Percentiles rank a stretch among this genome's conserved stretches.
These are phyloP conservation scores for Dysdera silvatica DNA, from an alignment of 1,140 invertebrate species.

Conservation along the genomic window DNA sequence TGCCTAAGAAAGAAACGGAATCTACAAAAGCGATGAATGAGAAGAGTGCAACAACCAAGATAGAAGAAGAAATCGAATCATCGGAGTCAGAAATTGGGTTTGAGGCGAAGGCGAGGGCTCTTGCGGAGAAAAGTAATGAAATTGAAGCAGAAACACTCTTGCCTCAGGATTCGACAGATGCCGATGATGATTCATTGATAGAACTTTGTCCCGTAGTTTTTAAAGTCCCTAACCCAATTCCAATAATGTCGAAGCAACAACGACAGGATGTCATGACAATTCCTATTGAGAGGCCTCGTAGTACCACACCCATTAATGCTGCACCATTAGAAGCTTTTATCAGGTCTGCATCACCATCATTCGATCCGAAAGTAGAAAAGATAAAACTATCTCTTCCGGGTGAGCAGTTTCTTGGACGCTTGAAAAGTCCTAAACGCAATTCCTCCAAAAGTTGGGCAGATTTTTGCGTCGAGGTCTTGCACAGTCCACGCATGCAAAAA, in stretches of 20 bases:
- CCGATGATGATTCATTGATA: constrained; percentile 29
- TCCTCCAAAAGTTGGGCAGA: constrained; percentile 54
- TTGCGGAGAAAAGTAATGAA: constrained; percentile 20
- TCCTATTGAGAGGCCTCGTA: constrained; percentile 73
- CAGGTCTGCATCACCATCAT: constrained; percentile 32
- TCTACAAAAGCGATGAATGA: not conserved
- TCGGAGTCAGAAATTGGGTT: constrained; percentile 24
- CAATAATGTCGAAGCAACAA: constrained; percentile 65
- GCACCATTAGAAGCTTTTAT: constrained; percentile 66
- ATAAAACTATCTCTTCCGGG: constrained; percentile 37
- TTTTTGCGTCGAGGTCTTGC: constrained; percentile 54
- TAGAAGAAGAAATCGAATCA: constrained; percentile 11
- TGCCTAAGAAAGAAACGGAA: constrained; percentile 4
- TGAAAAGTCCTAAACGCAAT: constrained; percentile 39
- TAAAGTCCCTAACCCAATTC: constrained; percentile 10
- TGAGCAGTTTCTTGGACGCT: constrained; percentile 31
- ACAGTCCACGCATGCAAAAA: constrained; percentile 41
- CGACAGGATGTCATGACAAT: constrained; percentile 65
- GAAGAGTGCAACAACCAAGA: constrained; percentile 1
- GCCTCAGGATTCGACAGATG: constrained; percentile 33
- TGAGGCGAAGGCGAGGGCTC: not conserved
- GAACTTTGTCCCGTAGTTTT: constrained; percentile 10
- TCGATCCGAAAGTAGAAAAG: constrained; percentile 33
- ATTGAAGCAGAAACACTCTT: constrained; percentile 33
- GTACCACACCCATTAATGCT: constrained; percentile 71